Evolutionary conservation across 2,113 vertebrate genomes (phyloP).

Genomic region (Pterocles orientalis): DNA sequence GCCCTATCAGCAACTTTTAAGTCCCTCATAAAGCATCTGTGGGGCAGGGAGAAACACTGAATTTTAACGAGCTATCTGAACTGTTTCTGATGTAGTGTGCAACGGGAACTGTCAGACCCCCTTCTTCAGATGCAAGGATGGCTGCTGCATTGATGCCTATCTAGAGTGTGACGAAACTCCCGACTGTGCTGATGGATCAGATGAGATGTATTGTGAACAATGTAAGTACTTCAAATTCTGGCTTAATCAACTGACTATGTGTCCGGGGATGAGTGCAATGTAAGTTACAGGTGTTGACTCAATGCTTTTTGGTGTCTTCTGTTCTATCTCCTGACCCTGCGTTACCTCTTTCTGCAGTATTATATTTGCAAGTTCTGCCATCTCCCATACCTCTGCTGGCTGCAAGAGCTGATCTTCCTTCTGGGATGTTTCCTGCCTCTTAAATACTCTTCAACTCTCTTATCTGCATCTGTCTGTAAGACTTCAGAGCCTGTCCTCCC

Average conservation of each 20-base stretch:
- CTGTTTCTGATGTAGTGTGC: constrained; percentile 76
- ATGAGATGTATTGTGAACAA: constrained; percentile 83
- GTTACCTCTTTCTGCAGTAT: neutral
- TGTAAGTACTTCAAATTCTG: constrained; percentile 69
- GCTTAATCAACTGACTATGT: neutral
- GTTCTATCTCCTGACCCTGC: neutral
- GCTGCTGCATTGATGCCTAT: constrained; percentile 88
- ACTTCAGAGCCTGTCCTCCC: neutral
- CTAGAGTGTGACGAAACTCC: constrained; percentile 84
- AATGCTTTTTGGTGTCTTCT: neutral
- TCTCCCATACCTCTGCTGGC: neutral
- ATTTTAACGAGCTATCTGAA: constrained; percentile 31
- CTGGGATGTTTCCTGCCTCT: neutral
- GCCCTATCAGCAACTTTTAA: neutral
- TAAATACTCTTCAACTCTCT: neutral
- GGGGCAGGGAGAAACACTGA: neutral
- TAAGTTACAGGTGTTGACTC: neutral
- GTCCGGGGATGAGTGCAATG: neutral
- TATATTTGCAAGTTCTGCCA: neutral
- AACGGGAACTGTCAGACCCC: constrained; percentile 70
- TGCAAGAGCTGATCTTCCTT: neutral
- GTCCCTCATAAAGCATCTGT: neutral
- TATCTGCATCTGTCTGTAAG: neutral
- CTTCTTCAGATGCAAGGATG: constrained; percentile 84
- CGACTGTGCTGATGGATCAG: constrained; percentile 87